Conservation (phyloP, 2,888 invertebrate genomes). For the Idaea straminata region DNA sequence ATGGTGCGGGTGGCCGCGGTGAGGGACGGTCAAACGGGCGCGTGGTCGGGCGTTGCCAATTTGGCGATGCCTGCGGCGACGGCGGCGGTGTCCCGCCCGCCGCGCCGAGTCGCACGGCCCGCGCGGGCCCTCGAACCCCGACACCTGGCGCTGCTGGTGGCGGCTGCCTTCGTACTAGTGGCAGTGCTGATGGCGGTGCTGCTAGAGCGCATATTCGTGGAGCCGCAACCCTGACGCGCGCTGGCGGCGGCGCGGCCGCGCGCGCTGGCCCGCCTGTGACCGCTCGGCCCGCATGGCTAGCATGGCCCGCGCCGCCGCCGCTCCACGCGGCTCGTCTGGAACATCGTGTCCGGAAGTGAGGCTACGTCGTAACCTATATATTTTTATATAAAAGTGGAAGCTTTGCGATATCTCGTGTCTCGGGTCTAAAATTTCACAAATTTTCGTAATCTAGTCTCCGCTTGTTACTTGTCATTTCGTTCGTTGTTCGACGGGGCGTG, state of each 20-base stretch:
- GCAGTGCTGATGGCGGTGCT: slow-evolving; percentile 82
- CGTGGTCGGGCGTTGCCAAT: slow-evolving; percentile 84
- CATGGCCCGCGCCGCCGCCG: slow-evolving; percentile 10
- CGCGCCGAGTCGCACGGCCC: slow-evolving; percentile 78
- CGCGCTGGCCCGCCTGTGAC: slow-evolving; percentile 60
- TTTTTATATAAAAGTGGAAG: slow-evolving; percentile 48
- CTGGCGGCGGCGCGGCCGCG: slow-evolving; percentile 60
- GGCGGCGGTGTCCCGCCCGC: slow-evolving; percentile 78
- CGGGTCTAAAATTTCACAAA: slow-evolving; percentile 55
- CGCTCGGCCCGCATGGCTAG: slow-evolving; percentile 10
- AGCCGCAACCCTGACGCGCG: slow-evolving; percentile 72
- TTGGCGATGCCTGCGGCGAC: slow-evolving; percentile 63
- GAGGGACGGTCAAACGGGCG: slow-evolving; percentile 84
- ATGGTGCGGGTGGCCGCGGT: slow-evolving; percentile 89
- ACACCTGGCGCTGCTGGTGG: slow-evolving; percentile 83
- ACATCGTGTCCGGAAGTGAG: slow-evolving; percentile 12
- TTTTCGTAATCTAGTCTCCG: slow-evolving; percentile 69
- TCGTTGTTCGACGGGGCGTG: slow-evolving; percentile 40
- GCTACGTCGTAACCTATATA: slow-evolving; percentile 56
- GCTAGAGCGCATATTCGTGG: slow-evolving; percentile 76
- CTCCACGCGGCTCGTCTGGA: slow-evolving; percentile 5
- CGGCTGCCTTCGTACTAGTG: slow-evolving; percentile 80
- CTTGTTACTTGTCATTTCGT: slow-evolving; percentile 59
- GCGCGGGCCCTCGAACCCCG: slow-evolving; percentile 50
- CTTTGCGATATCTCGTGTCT: slow-evolving; percentile 43